These are phyloP conservation scores for Apotomis capreana DNA, from an alignment of 2,888 invertebrate genomes.

Conservation along the genomic window DNA sequence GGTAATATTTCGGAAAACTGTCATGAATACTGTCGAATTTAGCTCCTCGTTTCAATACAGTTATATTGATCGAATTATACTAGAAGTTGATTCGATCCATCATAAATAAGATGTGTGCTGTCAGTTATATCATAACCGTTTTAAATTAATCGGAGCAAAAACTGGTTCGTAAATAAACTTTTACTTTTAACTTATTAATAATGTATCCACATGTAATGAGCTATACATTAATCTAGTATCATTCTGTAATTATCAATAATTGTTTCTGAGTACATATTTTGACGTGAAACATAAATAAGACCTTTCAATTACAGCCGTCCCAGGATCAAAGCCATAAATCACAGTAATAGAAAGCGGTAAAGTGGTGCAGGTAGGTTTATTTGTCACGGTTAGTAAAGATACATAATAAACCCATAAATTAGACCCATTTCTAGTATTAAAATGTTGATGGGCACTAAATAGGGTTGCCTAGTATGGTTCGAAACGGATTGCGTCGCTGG, in stretches of 20 bases:
- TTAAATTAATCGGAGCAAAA: neutral
- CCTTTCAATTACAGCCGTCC: constrained; percentile 32
- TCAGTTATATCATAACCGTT: neutral
- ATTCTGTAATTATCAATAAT: constrained; percentile 34
- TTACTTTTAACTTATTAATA: constrained; percentile 26
- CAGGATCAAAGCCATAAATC: constrained; percentile 29
- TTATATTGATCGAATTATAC: too few relatives aligned
- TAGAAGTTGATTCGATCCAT: neutral
- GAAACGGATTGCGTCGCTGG: neutral
- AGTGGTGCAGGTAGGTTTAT: constrained; percentile 36
- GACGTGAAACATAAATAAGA: constrained; percentile 37
- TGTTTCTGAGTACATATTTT: constrained; percentile 34
- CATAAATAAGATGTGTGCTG: neutral
- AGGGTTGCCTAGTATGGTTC: constrained; percentile 25
- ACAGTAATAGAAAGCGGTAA: constrained; percentile 38
- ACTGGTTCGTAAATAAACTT: constrained; percentile 1
- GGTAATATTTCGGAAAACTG: too few relatives aligned
- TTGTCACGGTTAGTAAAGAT: constrained; percentile 40
- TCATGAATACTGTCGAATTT: too few relatives aligned
- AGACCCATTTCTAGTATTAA: constrained; percentile 58
- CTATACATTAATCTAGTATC: constrained; percentile 22
- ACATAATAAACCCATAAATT: constrained; percentile 57
- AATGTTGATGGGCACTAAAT: constrained; percentile 43
- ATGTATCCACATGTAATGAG: constrained; percentile 10
- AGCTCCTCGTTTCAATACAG: too few relatives aligned